These are phyloP conservation scores for Macrochelys suwanniensis DNA, from an alignment of 2,797 vertebrate species.

Conservation along the genomic window DNA sequence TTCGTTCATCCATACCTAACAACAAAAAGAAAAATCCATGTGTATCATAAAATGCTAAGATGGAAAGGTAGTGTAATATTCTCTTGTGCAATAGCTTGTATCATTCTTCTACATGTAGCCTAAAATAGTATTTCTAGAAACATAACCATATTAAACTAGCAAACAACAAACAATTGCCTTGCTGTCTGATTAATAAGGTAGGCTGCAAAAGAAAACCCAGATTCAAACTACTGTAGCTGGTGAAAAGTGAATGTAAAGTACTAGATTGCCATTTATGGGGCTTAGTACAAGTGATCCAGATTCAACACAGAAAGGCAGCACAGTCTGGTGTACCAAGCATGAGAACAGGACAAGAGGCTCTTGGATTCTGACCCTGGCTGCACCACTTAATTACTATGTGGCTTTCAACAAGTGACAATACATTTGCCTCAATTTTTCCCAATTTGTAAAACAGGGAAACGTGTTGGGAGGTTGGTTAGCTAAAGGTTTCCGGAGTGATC, in stretches of 20 bases:
- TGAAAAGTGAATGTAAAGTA: slow-evolving; percentile 52
- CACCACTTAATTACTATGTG: not conserved
- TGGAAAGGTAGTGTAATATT: not conserved
- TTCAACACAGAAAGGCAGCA: not conserved
- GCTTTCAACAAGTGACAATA: not conserved
- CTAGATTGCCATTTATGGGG: not conserved
- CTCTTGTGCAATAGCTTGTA: slow-evolving; percentile 9
- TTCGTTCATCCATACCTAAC: slow-evolving; percentile 95
- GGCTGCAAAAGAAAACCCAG: slow-evolving; percentile 42
- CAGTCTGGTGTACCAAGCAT: slow-evolving; percentile 19
- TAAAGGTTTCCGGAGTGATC: not conserved
- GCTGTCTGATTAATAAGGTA: slow-evolving; percentile 18
- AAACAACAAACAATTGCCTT: slow-evolving; percentile 4
- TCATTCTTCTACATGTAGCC: not conserved
- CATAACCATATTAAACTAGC: slow-evolving; percentile 8
- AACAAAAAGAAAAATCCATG: slow-evolving; percentile 72
- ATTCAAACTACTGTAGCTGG: slow-evolving; percentile 63
- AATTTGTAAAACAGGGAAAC: not conserved
- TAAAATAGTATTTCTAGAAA: slow-evolving; percentile 21
- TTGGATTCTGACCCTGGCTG: not conserved
- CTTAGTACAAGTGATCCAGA: not conserved
- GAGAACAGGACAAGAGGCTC: not conserved
- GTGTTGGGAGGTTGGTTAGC: not conserved
- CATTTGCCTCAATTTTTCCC: not conserved
- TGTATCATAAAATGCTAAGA: not conserved